These are phyloP conservation scores for Idaea dimidiata DNA, from an alignment of 2,888 invertebrate genomes.

Conservation along the genomic window DNA sequence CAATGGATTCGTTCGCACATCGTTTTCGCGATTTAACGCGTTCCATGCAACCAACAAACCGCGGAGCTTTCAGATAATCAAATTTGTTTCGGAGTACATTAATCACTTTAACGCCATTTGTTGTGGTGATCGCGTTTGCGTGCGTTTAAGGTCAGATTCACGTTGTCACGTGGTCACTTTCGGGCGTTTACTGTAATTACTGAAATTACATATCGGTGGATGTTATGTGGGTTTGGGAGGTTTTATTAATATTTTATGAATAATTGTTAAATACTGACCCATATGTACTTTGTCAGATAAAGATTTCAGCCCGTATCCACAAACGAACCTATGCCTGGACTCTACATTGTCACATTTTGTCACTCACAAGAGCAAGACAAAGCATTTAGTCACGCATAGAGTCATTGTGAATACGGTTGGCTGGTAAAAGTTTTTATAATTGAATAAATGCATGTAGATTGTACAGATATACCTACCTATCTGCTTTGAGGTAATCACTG, in stretches of 20 bases:
- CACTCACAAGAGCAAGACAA: too few species aligned
- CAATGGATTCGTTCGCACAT: constrained; percentile 37
- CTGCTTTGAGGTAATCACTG: too few species aligned
- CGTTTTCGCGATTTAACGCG: constrained; percentile 34
- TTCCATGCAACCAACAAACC: constrained; percentile 28
- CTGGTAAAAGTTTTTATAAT: too few species aligned
- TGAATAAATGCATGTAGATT: too few species aligned
- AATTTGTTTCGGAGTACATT: constrained; percentile 67
- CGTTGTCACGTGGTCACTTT: constrained; percentile 30
- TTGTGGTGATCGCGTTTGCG: constrained; percentile 58
- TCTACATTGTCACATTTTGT: too few species aligned
- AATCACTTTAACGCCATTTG: constrained; percentile 74
- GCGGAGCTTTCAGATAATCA: constrained; percentile 59
- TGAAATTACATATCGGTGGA: neutral
- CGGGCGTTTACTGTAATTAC: constrained; percentile 4
- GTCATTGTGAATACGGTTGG: too few species aligned
- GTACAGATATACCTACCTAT: too few species aligned
- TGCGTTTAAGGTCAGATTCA: constrained; percentile 27
- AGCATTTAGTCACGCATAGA: too few species aligned
- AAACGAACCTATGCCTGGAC: too few species aligned
- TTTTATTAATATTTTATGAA: neutral
- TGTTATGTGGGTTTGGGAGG: neutral
- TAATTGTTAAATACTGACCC: too few species aligned
- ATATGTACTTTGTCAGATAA: too few species aligned
- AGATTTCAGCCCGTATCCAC: too few species aligned